Conservation (phyloP, 2,797 vertebrate species). For the Acanthopagrus latus region DNA sequence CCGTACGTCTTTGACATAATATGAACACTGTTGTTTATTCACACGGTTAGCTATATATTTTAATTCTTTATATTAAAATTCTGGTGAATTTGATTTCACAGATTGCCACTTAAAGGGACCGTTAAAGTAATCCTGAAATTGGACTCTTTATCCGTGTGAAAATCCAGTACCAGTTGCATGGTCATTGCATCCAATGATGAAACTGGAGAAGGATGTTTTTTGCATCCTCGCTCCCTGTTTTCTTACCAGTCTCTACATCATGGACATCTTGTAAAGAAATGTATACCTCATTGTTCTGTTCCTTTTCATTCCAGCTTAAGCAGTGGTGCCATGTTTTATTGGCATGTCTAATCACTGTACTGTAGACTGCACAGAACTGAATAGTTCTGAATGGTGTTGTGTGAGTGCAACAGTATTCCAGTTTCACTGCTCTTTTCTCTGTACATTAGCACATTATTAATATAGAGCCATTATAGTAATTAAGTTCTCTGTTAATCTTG, state of each 20-base stretch:
- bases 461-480: not conserved
- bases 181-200: not conserved
- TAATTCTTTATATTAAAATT: no score
- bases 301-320: not conserved
- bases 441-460: not conserved
- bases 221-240: no score
- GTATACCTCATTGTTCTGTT: not conserved
- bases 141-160: not conserved
- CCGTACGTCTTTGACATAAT: no score
- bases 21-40: no score
- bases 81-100: no score
- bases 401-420: not conserved
- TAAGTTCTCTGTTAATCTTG: not conserved
- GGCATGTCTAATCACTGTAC: not conserved
- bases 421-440: not conserved
- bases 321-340: not conserved
- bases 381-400: not conserved
- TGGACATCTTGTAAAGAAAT: no score
- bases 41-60: no score
- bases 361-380: not conserved
- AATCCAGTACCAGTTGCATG: not conserved
- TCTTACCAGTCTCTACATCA: no score
- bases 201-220: not conserved
- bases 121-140: not conserved
- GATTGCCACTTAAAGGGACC: no score